phyloP scores from a whole-genome alignment of 2,113 vertebrate species.

The Vulpes ferrilata region DNA sequence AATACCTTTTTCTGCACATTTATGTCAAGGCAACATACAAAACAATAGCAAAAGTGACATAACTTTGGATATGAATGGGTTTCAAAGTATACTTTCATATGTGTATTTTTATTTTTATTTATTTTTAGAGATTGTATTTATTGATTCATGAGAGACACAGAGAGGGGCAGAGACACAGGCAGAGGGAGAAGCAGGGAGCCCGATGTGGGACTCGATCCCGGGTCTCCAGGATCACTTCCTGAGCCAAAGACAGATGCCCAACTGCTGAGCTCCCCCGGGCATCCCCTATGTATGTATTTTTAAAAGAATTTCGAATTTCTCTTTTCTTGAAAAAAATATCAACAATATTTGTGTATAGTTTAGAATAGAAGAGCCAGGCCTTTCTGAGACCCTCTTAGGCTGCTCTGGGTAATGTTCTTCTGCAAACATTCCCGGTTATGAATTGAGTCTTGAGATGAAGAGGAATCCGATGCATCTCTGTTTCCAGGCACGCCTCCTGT shows the following conservation, averaged over 20 bases:
- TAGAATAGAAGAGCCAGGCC: not conserved
- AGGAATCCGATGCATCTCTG: too few species aligned
- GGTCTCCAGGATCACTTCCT: too few species aligned
- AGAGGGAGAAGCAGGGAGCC: too few species aligned
- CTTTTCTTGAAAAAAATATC: slow-evolving; percentile 3
- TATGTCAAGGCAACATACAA: not conserved
- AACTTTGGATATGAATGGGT: not conserved
- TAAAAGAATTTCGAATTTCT: not conserved
- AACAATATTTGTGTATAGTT: not conserved
- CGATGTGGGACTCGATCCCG: too few species aligned
- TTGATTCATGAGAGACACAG: too few species aligned
- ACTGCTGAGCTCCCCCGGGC: too few species aligned
- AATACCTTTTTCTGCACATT: not conserved
- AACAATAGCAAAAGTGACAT: not conserved
- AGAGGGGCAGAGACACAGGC: too few species aligned
- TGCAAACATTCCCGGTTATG: not conserved
- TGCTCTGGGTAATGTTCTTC: not conserved
- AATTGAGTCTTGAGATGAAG: not conserved
- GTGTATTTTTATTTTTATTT: not conserved
- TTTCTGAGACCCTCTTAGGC: not conserved
- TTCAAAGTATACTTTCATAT: not conserved
- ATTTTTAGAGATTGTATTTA: too few species aligned
- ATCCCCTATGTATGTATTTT: not conserved
- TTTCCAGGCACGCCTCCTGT: too few species aligned
- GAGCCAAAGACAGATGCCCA: too few species aligned